Conservation (phyloP, 2,888 invertebrate genomes). For the Creontiades dilutus region DNA sequence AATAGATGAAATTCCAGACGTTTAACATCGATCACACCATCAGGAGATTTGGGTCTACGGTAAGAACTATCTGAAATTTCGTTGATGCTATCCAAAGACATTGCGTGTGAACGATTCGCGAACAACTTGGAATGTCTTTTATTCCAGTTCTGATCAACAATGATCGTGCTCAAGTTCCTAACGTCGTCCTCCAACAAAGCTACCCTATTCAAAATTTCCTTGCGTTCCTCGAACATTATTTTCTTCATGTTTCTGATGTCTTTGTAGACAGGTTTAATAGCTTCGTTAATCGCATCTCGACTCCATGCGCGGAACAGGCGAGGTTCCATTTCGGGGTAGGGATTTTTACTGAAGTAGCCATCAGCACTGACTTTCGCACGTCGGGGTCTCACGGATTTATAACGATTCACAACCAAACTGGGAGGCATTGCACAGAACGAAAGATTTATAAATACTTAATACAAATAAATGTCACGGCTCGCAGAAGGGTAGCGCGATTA, state of each 20-base stretch:
- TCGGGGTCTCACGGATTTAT: background rate
- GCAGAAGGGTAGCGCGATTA: too few relatives aligned
- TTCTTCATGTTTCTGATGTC: constrained; percentile 11
- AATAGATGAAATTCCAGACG: constrained; percentile 8
- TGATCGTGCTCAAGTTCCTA: background rate
- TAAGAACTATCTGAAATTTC: background rate
- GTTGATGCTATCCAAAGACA: constrained; percentile 19
- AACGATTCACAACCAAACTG: background rate
- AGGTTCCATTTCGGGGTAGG: background rate
- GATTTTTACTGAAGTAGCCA: background rate
- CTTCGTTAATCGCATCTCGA: background rate
- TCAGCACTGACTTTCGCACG: background rate
- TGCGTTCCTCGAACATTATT: background rate
- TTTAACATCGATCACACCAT: constrained; percentile 18
- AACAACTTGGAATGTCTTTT: background rate
- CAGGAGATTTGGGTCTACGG: background rate
- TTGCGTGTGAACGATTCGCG: background rate
- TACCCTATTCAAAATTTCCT: background rate
- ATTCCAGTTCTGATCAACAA: background rate
- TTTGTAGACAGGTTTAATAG: background rate
- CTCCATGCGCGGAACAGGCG: constrained; percentile 11
- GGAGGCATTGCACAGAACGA: background rate
- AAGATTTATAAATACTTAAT: too few relatives aligned
- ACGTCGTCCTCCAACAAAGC: constrained; percentile 30
- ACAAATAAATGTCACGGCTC: too few relatives aligned